phyloP scores from a whole-genome alignment of 1,140 invertebrate species.

The Cylas formicarius region DNA sequence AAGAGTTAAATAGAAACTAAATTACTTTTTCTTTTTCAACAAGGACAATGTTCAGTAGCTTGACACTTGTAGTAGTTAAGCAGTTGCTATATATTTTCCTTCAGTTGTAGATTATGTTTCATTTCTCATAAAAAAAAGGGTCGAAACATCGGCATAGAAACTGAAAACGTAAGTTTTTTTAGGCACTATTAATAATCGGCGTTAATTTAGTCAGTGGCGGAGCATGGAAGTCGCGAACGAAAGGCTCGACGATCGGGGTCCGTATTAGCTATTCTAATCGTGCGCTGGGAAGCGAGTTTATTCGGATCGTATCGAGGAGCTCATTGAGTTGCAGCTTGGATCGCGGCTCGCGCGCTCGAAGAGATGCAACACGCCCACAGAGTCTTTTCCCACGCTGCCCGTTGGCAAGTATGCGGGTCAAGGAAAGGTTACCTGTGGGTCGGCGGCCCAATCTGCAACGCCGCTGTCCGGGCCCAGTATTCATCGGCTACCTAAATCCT shows the following conservation, averaged over 20 bases:
- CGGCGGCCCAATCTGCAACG: constrained; percentile 39
- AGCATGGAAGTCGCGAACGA: no score
- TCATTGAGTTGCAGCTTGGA: constrained; percentile 41
- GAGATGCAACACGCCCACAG: constrained; percentile 42
- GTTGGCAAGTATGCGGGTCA: constrained; percentile 44
- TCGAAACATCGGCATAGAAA: no score
- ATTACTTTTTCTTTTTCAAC: no score
- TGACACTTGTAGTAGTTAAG: no score
- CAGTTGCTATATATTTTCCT: no score
- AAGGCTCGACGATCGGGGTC: constrained; percentile 18
- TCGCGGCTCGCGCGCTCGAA: constrained; percentile 29
- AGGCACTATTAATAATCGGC: no score
- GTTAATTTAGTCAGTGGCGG: no score
- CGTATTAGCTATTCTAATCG: constrained; percentile 38
- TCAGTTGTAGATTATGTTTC: no score
- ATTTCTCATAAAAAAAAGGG: no score
- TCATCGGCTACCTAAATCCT: neutral
- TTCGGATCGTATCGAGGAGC: constrained; percentile 35
- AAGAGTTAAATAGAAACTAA: no score
- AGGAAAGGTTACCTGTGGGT: constrained; percentile 43
- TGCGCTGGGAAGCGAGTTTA: constrained; percentile 37
- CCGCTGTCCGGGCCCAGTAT: constrained; percentile 16
- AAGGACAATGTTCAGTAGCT: no score
- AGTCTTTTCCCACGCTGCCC: constrained; percentile 42
- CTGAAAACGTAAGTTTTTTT: no score